Conservation (phyloP, 1,140 invertebrate species). For the Rhopalosiphum maidis region DNA sequence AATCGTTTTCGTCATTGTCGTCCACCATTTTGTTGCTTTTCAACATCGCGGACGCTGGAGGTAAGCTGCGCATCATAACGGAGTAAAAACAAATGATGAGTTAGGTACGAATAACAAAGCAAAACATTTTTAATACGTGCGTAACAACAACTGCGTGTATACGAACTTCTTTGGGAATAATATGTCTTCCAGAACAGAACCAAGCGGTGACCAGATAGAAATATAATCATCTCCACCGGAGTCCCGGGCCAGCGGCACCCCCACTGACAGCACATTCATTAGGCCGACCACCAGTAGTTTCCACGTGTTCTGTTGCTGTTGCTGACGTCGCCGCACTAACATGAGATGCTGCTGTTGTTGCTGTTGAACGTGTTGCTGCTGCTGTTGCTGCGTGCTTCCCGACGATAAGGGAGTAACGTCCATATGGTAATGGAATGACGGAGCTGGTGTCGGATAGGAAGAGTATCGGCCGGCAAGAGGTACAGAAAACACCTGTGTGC, state of each 20-base stretch:
- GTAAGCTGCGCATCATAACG: background rate
- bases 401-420: background rate
- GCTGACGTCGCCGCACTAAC: background rate
- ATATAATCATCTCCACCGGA: slow-evolving; percentile 73
- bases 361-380: slow-evolving; percentile 3
- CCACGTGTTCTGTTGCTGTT: slow-evolving; percentile 81
- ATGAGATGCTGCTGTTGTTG: slow-evolving; percentile 27
- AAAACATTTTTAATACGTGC: background rate
- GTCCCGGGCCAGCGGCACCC: slow-evolving; percentile 85
- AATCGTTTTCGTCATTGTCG: slow-evolving; percentile 80
- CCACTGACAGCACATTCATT: slow-evolving; percentile 79
- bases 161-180: slow-evolving; percentile 80
- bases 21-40: slow-evolving; percentile 71
- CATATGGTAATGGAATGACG: background rate
- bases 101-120: background rate
- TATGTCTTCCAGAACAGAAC: slow-evolving; percentile 86
- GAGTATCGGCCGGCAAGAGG: slow-evolving; percentile 82
- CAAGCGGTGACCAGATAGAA: slow-evolving; percentile 85
- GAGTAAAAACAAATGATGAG: background rate
- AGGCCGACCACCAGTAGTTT: slow-evolving; percentile 82
- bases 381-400: background rate
- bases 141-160: background rate
- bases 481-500: slow-evolving; percentile 69
- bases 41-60: background rate
- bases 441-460: background rate